Percentiles rank a stretch among this genome's conserved stretches.
These are phyloP conservation scores for Netelia inedita DNA, from an alignment of 2,888 invertebrate species.

Conservation along the genomic window DNA sequence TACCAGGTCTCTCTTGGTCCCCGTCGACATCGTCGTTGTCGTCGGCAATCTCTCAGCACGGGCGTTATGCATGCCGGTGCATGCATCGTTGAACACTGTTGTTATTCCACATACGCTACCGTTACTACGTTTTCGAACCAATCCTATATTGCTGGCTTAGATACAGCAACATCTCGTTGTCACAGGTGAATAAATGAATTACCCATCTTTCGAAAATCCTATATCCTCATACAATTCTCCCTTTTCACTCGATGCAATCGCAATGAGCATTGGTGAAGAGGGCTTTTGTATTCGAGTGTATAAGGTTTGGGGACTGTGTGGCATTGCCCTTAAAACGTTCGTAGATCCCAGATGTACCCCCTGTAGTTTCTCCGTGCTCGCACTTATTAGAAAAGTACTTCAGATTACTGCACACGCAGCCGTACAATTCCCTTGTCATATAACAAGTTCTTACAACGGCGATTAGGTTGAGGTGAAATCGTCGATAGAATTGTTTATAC, in stretches of 20 bases:
- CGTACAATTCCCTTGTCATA: too few species aligned
- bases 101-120: constrained; percentile 1
- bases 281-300: not conserved
- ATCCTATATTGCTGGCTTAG: constrained; percentile 71
- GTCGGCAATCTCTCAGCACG: not conserved
- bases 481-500: too few species aligned
- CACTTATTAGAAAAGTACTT: too few species aligned
- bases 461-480: too few species aligned
- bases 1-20: constrained; percentile 54
- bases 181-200: constrained; percentile 80
- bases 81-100: not conserved
- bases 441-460: too few species aligned
- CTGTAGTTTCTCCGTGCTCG: too few species aligned
- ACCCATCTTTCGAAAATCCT: constrained; percentile 56
- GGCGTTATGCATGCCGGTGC: constrained; percentile 30
- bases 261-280: not conserved
- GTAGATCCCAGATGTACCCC: not conserved
- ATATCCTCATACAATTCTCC: constrained; percentile 46
- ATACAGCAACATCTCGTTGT: constrained; percentile 83
- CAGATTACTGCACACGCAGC: too few species aligned
- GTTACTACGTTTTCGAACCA: constrained; percentile 16
- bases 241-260: not conserved
- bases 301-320: too few species aligned
- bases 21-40: constrained; percentile 30
- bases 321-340: not conserved